phyloP scores from a whole-genome alignment of 2,113 vertebrate species.

The Nothoprocta pentlandii region DNA sequence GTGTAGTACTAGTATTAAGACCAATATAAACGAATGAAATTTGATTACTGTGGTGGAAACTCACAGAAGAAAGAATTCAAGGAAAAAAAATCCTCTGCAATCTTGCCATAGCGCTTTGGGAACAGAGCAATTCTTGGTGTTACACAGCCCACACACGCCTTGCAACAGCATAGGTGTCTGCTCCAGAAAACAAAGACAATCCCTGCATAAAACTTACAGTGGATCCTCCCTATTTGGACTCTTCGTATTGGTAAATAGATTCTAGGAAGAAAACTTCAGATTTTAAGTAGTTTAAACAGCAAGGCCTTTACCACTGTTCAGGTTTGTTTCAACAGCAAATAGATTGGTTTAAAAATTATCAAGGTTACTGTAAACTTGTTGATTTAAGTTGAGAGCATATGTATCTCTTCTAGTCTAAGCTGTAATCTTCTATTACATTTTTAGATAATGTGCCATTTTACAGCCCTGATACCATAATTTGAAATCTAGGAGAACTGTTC shows the following conservation, averaged over 20 bases:
- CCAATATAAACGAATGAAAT: not conserved
- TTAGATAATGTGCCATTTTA: not conserved
- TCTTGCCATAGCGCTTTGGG: not conserved
- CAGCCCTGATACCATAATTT: not conserved
- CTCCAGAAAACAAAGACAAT: not conserved
- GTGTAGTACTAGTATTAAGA: not conserved
- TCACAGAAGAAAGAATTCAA: not conserved
- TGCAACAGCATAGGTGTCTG: not conserved
- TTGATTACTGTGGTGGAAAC: not conserved
- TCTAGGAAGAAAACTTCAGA: not conserved
- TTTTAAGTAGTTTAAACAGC: not conserved
- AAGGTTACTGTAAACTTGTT: not conserved
- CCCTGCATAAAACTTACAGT: not conserved
- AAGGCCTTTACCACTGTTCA: not conserved
- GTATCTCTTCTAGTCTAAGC: not conserved
- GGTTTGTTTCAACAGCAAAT: not conserved
- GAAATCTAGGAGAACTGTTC: not conserved
- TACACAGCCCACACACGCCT: not conserved
- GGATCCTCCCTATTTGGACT: not conserved
- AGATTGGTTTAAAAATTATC: fast-evolving
- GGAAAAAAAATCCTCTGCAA: not conserved
- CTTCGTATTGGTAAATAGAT: not conserved
- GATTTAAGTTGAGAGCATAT: not conserved
- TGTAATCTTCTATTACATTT: not conserved
- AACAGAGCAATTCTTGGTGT: not conserved